Base-by-base conservation (phyloP, 1,140 invertebrate genomes). In the Caerostris extrusa region DNA sequence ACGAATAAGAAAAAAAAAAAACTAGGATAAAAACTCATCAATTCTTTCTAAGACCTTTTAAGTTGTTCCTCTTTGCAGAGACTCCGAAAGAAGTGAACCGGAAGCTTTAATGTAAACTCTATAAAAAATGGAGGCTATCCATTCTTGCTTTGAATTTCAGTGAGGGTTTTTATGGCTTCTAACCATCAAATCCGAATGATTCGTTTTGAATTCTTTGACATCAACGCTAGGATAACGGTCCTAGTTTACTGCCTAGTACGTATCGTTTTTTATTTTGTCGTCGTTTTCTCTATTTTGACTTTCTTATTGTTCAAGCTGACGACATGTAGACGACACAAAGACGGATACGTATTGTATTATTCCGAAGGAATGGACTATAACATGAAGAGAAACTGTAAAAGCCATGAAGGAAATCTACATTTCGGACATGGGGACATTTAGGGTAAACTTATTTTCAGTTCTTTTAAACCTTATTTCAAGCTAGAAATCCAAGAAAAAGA, bases 181-280 rank as follows among this genome's bases (percentile, higher is more conserved):
- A 85, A 85, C 82, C 56, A 85, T 85, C 82, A 85, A 85, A 85
- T 85, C 53, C 82, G n/a, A 58, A 85, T 50, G 50, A 77, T 77
- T 56, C 82, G 82, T 58, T 85, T 85, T 85, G 17, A 34, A 56
- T 85, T 85, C 82, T 55, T 3, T 3, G 55, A 57, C 82, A 57
- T 85, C 82, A 85, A 57, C 82, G 53, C 55, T 4, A 56, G 5
- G 7, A 85, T 85, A 58, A 85, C 19, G 82, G 82, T 56, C 7
- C 55, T 12, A 34, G 53, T 85, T 85, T 85, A 85, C 56, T n/a
- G 56, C 82, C 82, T 56, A 57, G 55, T 14, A 12, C 57, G 55
- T 56, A 58, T 85, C 14, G n/a, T 6, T 83, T n/a, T n/a, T 85
- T 85, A 85, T 85, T 85, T 85, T 58, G 56, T 7, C 56, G 50